Evolutionary conservation across 2,797 vertebrate species (phyloP).

Genomic region (Rhadinocentrus ornatus): DNA sequence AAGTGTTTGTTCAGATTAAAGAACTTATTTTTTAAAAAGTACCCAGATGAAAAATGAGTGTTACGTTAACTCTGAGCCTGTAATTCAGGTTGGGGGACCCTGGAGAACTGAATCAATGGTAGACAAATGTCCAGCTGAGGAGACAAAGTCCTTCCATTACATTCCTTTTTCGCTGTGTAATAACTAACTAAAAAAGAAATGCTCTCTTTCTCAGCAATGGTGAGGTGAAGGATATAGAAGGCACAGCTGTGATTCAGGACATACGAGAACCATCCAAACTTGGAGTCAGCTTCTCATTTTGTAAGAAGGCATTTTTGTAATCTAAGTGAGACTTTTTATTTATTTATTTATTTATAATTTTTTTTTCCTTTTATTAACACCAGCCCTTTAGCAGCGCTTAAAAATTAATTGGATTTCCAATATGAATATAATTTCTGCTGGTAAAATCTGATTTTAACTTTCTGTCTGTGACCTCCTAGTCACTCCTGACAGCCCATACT

Average conservation of each 20-base stretch:
- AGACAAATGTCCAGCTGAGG: too few species aligned
- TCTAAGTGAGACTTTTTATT: neutral
- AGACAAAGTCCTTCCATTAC: neutral
- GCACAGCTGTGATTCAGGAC: constrained; percentile 82
- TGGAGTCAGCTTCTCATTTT: constrained; percentile 87
- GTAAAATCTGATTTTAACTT: neutral
- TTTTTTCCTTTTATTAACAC: too few species aligned
- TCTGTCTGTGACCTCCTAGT: constrained; percentile 61
- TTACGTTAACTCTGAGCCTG: neutral
- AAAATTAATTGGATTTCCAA: too few species aligned
- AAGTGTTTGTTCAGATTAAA: neutral
- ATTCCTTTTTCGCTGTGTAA: neutral
- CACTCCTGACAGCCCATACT: constrained; percentile 80
- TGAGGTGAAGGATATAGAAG: constrained; percentile 76
- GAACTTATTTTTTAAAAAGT: neutral
- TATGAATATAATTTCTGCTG: too few species aligned
- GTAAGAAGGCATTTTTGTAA: constrained; percentile 76
- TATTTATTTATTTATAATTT: too few species aligned
- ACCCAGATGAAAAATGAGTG: neutral
- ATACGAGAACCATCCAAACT: constrained; percentile 83
- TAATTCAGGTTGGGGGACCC: too few species aligned
- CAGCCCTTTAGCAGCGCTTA: too few species aligned
- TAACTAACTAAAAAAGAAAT: neutral
- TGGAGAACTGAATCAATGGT: too few species aligned
- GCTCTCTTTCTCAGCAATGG: constrained; percentile 79